A percentile compares a stretch with the other conserved stretches of the same genome.
Evolutionary conservation across 2,113 vertebrate genomes (phyloP).

Genomic region (Carassius auratus): DNA sequence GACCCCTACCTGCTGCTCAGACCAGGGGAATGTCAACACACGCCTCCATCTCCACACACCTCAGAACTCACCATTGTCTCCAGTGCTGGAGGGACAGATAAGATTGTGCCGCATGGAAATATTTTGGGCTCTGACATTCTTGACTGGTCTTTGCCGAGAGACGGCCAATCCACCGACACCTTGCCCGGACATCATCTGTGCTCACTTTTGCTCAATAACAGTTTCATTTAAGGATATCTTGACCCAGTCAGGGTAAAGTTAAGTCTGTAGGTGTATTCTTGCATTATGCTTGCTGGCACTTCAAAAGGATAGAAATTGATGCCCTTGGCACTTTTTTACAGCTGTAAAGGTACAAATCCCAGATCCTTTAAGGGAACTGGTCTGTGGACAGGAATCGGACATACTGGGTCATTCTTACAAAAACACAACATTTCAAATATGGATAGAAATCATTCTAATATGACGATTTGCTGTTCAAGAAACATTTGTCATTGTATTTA

Average conservation of each 20-base stretch:
- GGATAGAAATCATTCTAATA: too few relatives aligned
- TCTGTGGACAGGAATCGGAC: too few relatives aligned
- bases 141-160: constrained; percentile 13
- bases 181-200: constrained; percentile 8
- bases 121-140: constrained; percentile 41
- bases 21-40: constrained; percentile 67
- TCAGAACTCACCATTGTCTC: constrained; percentile 57
- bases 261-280: neutral
- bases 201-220: neutral
- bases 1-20: constrained; percentile 44
- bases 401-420: too few relatives aligned
- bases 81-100: constrained; percentile 55
- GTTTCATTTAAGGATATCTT: neutral
- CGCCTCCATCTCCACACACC: constrained; percentile 53
- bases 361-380: too few relatives aligned
- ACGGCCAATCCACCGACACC: neutral
- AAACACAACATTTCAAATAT: too few relatives aligned
- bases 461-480: too few relatives aligned
- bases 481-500: too few relatives aligned
- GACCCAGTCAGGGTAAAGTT: neutral
- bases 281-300: too few relatives aligned
- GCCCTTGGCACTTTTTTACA: neutral
- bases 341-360: neutral
- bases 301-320: too few relatives aligned
- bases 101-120: constrained; percentile 52